Conservation (phyloP, 2,113 vertebrate genomes). For the Anoura caudifer region DNA sequence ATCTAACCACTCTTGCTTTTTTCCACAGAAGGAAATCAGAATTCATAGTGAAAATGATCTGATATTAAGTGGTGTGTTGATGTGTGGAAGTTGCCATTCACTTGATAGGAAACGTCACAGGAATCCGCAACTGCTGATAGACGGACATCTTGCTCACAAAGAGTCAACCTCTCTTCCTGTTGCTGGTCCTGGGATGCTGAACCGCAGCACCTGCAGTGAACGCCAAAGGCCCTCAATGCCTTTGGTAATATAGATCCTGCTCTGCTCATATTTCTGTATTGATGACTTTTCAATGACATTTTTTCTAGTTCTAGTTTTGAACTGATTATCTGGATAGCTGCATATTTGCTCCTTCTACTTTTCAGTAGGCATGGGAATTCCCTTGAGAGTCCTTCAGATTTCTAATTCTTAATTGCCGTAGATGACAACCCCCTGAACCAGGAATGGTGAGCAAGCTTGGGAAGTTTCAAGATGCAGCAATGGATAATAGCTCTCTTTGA, state of each 20-base stretch:
- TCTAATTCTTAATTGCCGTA: not conserved
- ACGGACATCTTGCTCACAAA: not conserved
- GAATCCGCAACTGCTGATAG: not conserved
- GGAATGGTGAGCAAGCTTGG: not conserved
- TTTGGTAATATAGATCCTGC: not conserved
- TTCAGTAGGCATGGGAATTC: not conserved
- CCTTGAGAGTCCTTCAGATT: not conserved
- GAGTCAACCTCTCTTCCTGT: not conserved
- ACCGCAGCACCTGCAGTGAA: not conserved
- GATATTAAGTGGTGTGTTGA: not conserved
- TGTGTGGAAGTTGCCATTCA: not conserved
- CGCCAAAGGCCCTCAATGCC: too few species aligned
- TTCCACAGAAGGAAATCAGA: not conserved
- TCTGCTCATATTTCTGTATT: not conserved
- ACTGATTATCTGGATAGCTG: not conserved
- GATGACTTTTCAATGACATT: not conserved
- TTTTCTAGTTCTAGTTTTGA: not conserved
- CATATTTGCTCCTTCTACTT: not conserved
- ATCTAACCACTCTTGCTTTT: not conserved
- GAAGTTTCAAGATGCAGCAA: conserved; percentile 6
- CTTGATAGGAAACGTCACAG: not conserved
- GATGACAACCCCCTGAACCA: not conserved
- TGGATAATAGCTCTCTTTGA: not conserved
- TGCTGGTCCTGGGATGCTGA: not conserved
- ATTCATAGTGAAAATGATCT: not conserved